A percentile compares a stretch with the other conserved stretches of the same genome.
phyloP scores from a whole-genome alignment of 2,888 invertebrate species.

The Laothoe populi region DNA sequence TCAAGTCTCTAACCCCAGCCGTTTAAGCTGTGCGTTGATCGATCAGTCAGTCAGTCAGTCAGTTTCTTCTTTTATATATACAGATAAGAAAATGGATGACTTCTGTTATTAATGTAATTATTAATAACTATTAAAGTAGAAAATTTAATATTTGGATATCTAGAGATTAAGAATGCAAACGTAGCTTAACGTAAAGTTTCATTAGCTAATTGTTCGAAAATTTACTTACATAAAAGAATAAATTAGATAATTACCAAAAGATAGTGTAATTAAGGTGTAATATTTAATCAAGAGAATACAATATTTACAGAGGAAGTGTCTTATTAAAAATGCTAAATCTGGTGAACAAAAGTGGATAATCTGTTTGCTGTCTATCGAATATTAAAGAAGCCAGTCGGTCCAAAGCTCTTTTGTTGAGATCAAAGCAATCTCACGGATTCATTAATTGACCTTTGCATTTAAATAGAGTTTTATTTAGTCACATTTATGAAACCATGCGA shows the following conservation, averaged over 20 bases:
- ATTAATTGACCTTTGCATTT: slow-evolving; percentile 77
- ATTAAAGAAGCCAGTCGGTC: slow-evolving; percentile 69
- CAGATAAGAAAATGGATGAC: no score
- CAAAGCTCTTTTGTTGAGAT: slow-evolving; percentile 71
- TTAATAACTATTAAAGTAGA: no score
- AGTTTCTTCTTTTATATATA: no score
- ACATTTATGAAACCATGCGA: slow-evolving; percentile 33
- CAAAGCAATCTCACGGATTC: slow-evolving; percentile 68
- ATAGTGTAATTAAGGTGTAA: slow-evolving; percentile 43
- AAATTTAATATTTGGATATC: not conserved
- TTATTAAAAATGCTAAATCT: slow-evolving; percentile 77
- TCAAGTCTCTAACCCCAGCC: no score
- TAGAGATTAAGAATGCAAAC: no score
- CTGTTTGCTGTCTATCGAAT: slow-evolving; percentile 72
- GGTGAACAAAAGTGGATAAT: slow-evolving; percentile 77
- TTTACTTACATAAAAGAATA: slow-evolving; percentile 2
- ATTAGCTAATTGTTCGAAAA: not conserved
- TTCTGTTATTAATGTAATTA: no score
- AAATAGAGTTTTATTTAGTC: slow-evolving; percentile 48
- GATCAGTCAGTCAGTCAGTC: no score
- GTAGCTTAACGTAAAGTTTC: not conserved
- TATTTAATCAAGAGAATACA: slow-evolving; percentile 54
- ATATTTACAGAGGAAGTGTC: slow-evolving; percentile 63
- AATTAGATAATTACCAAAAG: slow-evolving; percentile 25
- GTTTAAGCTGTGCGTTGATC: no score